phyloP scores from a whole-genome alignment of 2,113 vertebrate genomes.

The Labrus mixtus region DNA sequence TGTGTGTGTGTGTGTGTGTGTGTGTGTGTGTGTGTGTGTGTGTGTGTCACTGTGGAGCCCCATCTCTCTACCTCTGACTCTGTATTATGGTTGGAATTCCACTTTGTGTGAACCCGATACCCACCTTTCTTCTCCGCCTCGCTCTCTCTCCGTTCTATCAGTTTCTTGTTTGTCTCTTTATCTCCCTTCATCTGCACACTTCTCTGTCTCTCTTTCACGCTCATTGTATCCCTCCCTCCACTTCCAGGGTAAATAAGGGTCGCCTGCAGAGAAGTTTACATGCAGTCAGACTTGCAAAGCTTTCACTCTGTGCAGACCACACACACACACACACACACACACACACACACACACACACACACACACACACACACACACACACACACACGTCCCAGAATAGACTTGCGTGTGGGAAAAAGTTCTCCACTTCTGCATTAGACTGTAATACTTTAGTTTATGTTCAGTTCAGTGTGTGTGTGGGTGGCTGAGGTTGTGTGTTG shows the following conservation, averaged over 20 bases:
- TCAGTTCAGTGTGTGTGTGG: constrained; percentile 27
- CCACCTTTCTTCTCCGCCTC: background rate
- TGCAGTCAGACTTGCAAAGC: constrained; percentile 19
- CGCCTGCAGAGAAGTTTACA: constrained; percentile 21
- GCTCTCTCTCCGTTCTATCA: constrained; percentile 27
- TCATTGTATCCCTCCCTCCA: background rate
- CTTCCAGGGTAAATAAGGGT: constrained; percentile 20
- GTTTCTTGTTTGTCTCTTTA: constrained; percentile 16
- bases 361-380: background rate
- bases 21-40: background rate
- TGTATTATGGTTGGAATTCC: constrained; percentile 43
- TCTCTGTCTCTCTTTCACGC: background rate
- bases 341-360: too few relatives aligned
- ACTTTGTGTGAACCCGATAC: constrained; percentile 44
- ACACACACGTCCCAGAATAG: constrained; percentile 43
- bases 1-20: too few relatives aligned
- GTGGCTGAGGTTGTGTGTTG: constrained; percentile 38
- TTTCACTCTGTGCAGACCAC: too few relatives aligned
- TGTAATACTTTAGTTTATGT: constrained; percentile 40
- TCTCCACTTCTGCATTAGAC: constrained; percentile 9
- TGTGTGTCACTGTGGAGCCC: background rate
- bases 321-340: too few relatives aligned
- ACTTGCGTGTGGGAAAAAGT: constrained; percentile 38
- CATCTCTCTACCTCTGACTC: constrained; percentile 20
- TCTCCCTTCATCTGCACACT: constrained; percentile 17